Evolutionary conservation across 2,888 invertebrate species (phyloP), one percentile per base, ranked within the genome.

Genomic region (Alentia gelatinosa): DNA sequence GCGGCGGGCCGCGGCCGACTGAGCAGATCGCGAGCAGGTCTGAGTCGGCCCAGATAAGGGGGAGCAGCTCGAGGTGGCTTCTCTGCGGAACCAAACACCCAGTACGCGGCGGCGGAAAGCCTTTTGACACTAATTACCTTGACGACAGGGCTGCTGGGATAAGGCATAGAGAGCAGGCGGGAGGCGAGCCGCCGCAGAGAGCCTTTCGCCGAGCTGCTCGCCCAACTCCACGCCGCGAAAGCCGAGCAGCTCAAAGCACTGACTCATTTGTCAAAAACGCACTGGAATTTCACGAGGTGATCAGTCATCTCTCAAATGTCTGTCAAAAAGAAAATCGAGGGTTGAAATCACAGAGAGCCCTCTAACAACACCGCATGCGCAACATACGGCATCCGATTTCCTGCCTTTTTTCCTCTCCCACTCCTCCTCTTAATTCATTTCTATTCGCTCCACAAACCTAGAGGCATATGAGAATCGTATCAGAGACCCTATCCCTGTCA

Each of bases 11-110:
- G 79, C 39, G 79, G 79, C 26, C 15, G 79, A 30, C 26, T 79
- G 79, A 79, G 79, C 79, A 79, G 79, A 79, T 79, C 79, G 37
- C 37, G 79, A 79, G 79, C 79, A 79, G 79, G 79, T 79, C 79
- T 79, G 79, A 79, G 79, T 35, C 39, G 79, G 79, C 79, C 79
- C 79, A 79, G 79, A 79, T 79, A 79, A 79, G 79, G 39, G 79
- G 37, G 79, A 39, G 79, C 79, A 1, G 79, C 79, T 79, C 79
- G 79, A 35, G 79, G 35, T 19, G 79, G 37, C 79, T 35, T 35
- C 79, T 39, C 79, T 19, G 79, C 79, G 39, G 79, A 79, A 79
- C 79, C 79, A 79, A 79, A 79, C 79, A 79, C 79, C 68, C 68
- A 12, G 68, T 68, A 68, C n/a, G 33, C 30, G 12, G 33, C 68